phyloP scores from a whole-genome alignment of 2,113 vertebrate genomes.

The Tachuris rubrigastra region DNA sequence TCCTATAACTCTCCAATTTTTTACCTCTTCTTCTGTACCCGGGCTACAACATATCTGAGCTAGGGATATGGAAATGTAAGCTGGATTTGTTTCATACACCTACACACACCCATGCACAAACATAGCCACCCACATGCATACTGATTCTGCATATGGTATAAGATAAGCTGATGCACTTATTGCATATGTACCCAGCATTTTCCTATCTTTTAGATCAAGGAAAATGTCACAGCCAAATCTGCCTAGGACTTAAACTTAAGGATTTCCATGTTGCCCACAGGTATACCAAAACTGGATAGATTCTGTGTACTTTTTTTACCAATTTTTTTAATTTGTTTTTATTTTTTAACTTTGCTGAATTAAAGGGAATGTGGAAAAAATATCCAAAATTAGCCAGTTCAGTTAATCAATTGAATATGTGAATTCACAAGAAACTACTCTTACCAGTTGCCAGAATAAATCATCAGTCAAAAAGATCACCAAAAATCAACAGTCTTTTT shows the following conservation, averaged over 20 bases:
- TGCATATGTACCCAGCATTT: not conserved
- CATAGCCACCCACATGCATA: not conserved
- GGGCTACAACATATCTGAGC: not conserved
- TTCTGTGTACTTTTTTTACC: not conserved
- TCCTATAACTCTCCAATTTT: not conserved
- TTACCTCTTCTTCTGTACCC: not conserved
- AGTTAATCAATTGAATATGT: not conserved
- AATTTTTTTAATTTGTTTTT: not conserved
- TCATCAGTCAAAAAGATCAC: not conserved
- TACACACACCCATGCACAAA: not conserved
- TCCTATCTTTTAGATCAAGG: not conserved
- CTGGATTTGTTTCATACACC: not conserved
- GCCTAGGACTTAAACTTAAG: not conserved
- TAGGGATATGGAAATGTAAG: not conserved
- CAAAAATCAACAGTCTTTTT: not conserved
- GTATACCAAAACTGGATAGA: not conserved
- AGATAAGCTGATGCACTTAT: not conserved
- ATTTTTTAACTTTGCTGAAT: not conserved
- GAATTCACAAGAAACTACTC: not conserved
- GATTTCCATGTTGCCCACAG: not conserved
- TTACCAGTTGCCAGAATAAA: not conserved
- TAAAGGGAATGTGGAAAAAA: not conserved
- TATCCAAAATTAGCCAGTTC: not conserved
- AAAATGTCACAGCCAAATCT: not conserved
- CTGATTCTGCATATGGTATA: fast-evolving